Evolutionary conservation across 53 echinoderm and acorn worm genomes (phyloP).

Genomic region (Holothuria leucospilota): DNA sequence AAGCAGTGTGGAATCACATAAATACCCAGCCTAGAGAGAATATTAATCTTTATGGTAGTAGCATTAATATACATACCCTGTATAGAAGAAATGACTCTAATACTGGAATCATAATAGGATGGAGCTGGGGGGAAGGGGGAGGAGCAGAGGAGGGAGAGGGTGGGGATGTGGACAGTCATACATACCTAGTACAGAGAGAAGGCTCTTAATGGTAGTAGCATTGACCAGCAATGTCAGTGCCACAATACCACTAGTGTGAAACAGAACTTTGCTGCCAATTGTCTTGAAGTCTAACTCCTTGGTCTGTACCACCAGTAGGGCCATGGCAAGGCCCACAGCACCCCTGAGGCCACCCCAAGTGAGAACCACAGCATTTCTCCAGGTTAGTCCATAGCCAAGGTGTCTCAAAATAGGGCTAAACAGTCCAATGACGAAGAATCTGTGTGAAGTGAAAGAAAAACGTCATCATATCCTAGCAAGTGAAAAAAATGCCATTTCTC

Average conservation of each 20-base stretch:
- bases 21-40: no score
- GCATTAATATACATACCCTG: no score
- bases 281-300: conserved; percentile 63
- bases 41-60: no score
- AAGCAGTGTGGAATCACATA: no score
- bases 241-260: conserved; percentile 96
- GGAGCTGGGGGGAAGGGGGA: no score
- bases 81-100: no score
- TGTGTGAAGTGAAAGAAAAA: neutral
- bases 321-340: conserved; percentile 90
- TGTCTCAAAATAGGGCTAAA: conserved; percentile 91
- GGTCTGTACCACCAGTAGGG: conserved; percentile 78
- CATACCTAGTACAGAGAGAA: conserved; percentile 85
- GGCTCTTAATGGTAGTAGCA: conserved; percentile 86
- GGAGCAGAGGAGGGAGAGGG: no score
- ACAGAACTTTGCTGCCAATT: conserved; percentile 84
- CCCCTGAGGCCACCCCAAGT: conserved; percentile 97
- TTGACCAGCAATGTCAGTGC: conserved; percentile 84
- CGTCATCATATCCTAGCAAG: no score
- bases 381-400: conserved; percentile 90
- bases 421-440: conserved; percentile 77
- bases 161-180: no score
- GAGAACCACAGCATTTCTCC: conserved; percentile 94
- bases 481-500: no score
- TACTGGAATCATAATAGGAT: no score